These are phyloP conservation scores for Hypselothyrea guttata DNA, from an alignment of 2,888 invertebrate genomes.

Conservation along the genomic window DNA sequence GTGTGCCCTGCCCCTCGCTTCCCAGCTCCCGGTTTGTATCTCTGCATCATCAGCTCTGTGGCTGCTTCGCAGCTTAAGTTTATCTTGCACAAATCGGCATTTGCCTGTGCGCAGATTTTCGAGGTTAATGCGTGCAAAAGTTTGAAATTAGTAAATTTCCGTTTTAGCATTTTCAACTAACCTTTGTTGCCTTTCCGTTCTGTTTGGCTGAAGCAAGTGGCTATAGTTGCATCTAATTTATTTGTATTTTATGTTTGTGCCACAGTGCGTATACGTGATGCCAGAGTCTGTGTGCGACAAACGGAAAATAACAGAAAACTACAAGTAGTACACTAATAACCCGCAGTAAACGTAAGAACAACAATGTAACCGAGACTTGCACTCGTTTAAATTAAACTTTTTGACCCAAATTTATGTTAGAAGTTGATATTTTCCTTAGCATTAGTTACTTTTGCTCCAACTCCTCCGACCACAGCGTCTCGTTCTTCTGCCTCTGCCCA, in stretches of 20 bases:
- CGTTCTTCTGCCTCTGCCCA: slow-evolving; percentile 7
- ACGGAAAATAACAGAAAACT: slow-evolving; percentile 15
- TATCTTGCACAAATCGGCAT: slow-evolving; percentile 53
- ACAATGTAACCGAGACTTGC: slow-evolving; percentile 58
- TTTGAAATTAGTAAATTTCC: slow-evolving; percentile 77
- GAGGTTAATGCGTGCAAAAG: slow-evolving; percentile 76
- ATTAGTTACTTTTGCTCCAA: slow-evolving; percentile 26
- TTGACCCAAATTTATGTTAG: slow-evolving; percentile 77
- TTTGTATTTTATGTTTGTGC: slow-evolving; percentile 73
- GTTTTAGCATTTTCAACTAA: slow-evolving; percentile 52
- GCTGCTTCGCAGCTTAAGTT: slow-evolving; percentile 3
- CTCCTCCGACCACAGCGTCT: not conserved
- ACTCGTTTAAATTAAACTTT: slow-evolving; percentile 76
- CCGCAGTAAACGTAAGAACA: slow-evolving; percentile 21
- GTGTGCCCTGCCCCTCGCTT: slow-evolving; percentile 21
- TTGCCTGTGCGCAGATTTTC: slow-evolving; percentile 71
- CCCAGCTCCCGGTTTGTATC: too few relatives aligned
- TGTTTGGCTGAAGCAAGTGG: slow-evolving; percentile 10
- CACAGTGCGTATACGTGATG: slow-evolving; percentile 70
- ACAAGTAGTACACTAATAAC: slow-evolving; percentile 32
- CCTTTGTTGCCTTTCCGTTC: slow-evolving; percentile 2
- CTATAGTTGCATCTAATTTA: slow-evolving; percentile 76
- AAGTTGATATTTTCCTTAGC: slow-evolving; percentile 70
- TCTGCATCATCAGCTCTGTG: not conserved
- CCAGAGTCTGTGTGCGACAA: slow-evolving; percentile 25